Evolutionary conservation across 2,888 invertebrate genomes (phyloP).

Genomic region (Seladonia tumulorum): DNA sequence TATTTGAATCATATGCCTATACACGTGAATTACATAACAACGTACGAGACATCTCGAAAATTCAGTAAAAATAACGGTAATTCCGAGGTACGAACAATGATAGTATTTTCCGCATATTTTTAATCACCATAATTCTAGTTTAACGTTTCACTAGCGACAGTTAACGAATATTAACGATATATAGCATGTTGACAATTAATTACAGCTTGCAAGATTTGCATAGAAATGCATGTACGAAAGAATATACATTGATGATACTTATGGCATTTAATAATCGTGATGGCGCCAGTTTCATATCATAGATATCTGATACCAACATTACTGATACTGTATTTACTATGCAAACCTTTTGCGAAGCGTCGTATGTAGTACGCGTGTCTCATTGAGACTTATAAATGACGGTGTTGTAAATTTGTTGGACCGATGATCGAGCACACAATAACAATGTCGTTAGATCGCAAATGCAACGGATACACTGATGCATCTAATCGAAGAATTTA

Average conservation of each 20-base stretch:
- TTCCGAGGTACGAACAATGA: background rate
- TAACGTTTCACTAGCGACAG: background rate
- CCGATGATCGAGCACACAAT: background rate
- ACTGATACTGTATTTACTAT: conserved; percentile 57
- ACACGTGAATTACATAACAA: conserved; percentile 38
- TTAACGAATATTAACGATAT: background rate
- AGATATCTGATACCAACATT: conserved; percentile 50
- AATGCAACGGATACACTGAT: background rate
- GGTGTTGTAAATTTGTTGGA: conserved; percentile 28
- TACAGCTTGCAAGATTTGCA: background rate
- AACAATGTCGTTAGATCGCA: background rate
- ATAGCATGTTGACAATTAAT: background rate
- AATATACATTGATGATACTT: conserved; percentile 13
- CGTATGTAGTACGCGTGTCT: conserved; percentile 36
- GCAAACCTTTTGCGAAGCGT: conserved; percentile 49
- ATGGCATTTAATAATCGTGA: conserved; percentile 52
- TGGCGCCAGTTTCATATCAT: conserved; percentile 56
- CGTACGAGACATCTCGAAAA: background rate
- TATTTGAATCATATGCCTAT: background rate
- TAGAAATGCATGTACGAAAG: background rate
- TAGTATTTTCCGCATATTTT: conserved; percentile 7
- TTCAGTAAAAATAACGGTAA: background rate
- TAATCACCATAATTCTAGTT: background rate
- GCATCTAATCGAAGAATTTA: conserved; percentile 19
- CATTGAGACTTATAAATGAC: conserved; percentile 40